Percentiles rank a stretch among this genome's conserved stretches.
These are phyloP conservation scores for Danio choprae DNA, from an alignment of 2,797 vertebrate genomes.

Conservation along the genomic window DNA sequence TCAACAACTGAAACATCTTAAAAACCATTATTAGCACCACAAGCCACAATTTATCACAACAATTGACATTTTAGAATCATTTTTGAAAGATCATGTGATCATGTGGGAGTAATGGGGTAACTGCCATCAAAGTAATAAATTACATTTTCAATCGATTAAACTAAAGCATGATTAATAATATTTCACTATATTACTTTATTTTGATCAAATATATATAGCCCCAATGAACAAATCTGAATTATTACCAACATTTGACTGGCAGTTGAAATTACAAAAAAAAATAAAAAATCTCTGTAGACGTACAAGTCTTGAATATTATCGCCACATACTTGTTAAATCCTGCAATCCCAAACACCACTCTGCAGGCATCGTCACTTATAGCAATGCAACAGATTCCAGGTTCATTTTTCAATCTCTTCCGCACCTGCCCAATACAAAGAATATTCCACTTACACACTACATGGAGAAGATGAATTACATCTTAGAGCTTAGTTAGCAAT, in stretches of 20 bases:
- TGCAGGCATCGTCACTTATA: conserved; percentile 63
- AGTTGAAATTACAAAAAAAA: background rate
- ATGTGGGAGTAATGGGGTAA: too few species aligned
- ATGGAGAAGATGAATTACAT: background rate
- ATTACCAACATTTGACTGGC: background rate
- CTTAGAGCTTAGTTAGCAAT: background rate
- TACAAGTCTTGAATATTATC: background rate
- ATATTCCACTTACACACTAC: background rate
- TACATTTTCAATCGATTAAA: too few species aligned
- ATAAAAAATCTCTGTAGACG: background rate
- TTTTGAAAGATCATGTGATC: too few species aligned
- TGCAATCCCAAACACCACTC: conserved; percentile 67
- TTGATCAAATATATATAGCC: too few species aligned
- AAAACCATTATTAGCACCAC: too few species aligned
- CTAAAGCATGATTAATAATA: too few species aligned
- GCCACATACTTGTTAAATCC: conserved; percentile 68
- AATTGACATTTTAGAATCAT: too few species aligned
- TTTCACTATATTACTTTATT: too few species aligned
- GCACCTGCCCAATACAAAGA: conserved; percentile 58
- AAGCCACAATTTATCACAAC: too few species aligned
- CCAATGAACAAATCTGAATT: too few species aligned
- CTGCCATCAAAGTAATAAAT: too few species aligned
- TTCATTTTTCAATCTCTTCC: conserved; percentile 69
- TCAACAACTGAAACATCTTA: too few species aligned
- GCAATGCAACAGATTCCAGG: conserved; percentile 71